phyloP scores from a whole-genome alignment of 2,797 vertebrate species.

The Phataginus tricuspis region DNA sequence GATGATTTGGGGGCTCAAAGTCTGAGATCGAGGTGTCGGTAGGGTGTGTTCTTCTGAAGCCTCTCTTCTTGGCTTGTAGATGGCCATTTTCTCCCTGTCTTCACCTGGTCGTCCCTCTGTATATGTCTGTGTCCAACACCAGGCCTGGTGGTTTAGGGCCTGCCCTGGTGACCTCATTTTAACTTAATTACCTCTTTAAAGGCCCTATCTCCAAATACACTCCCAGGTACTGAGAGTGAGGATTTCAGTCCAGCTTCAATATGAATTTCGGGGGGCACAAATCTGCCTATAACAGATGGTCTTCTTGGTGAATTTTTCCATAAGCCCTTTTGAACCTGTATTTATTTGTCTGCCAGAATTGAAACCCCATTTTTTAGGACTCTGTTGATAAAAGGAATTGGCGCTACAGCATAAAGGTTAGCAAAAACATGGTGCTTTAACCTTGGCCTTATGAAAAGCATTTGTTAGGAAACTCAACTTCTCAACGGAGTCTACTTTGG shows the following conservation, averaged over 20 bases:
- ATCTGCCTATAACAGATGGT: neutral
- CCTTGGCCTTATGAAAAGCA: neutral
- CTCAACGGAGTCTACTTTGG: neutral
- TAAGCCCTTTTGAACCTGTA: neutral
- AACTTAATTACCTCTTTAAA: constrained; percentile 42
- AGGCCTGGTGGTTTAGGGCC: neutral
- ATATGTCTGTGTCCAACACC: neutral
- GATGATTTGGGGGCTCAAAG: neutral
- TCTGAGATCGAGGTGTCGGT: neutral
- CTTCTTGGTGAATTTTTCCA: constrained; percentile 7
- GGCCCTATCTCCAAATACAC: neutral
- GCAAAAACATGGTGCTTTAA: neutral
- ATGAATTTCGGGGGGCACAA: neutral
- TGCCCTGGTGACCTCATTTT: constrained; percentile 14
- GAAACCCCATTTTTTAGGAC: constrained; percentile 36
- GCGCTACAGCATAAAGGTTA: neutral
- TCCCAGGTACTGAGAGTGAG: neutral
- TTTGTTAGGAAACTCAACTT: constrained; percentile 1
- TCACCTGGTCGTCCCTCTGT: neutral
- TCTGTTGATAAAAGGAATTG: constrained; percentile 14
- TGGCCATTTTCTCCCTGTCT: neutral
- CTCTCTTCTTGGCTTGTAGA: neutral
- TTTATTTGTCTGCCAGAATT: constrained; percentile 51
- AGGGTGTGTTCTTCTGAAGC: neutral
- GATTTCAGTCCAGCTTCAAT: neutral